Base-by-base conservation (phyloP, 2,113 vertebrate genomes). In the Mustela nigripes region DNA sequence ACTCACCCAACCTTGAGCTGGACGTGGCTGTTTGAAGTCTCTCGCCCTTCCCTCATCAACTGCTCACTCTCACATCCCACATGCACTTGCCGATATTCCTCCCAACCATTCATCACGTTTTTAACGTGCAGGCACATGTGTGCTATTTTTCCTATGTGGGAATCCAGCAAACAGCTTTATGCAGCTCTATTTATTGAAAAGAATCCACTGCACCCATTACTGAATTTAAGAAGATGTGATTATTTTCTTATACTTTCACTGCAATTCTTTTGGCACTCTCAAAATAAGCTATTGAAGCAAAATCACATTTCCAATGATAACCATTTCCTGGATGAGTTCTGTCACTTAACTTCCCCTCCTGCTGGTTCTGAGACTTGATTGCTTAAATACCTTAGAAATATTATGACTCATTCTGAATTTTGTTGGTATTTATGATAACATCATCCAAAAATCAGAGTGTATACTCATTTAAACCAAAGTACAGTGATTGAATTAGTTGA, bases 401-500 rank as follows among this genome's bases (percentile, higher is more conserved):
- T 28, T 48, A 88, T 97, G 93, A 97, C 91, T 98, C 96, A 96
- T 60, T 88, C 96, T 88, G 69, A 87, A 56, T 76, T 95, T 36
- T 50, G 79, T 92, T 71, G 80, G 56, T 95, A 83, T 96, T 97
- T 97, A 95, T 96, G 76, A 94, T 67, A 90, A 92, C 92, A 97
- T 76, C 92, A 83, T 94, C 84, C 83, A 36, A 28, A 97, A 97
- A 97, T 97, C 96, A 97, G 95, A 97, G 93, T 12, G 42, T 65
- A 84, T 87, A 96, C 90, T 97, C 95, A 95, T 87, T 97, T 82
- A 90, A 97, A 89, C 71, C 7, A 7, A 97, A 90, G 73, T 9
- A 6, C 56, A 83, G 95, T 84, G 83, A 97, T 89, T 96, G 91
- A 97, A 97, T 96, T 97, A 97, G 95, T 63, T 97, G 94, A 87